A percentile compares a stretch with the other conserved stretches of the same genome.
Evolutionary conservation across 2,113 vertebrate genomes (phyloP).

Genomic region (Rhineura floridana): DNA sequence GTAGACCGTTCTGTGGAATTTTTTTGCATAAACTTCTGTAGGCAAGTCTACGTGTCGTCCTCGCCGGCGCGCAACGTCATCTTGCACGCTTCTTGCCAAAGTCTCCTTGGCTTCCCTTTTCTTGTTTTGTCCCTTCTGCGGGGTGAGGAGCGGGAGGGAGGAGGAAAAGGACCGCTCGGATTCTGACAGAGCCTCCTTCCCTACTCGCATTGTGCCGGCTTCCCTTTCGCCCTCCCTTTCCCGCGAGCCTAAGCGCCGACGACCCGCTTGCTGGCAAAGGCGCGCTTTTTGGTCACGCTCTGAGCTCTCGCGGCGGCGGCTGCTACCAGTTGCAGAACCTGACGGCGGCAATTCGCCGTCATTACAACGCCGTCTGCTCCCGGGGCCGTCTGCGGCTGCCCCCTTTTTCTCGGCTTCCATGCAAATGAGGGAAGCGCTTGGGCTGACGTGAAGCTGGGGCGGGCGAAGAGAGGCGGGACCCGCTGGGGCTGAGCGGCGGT

Average conservation of each 20-base stretch:
- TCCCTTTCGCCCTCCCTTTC: background rate
- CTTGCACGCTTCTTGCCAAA: too few species aligned
- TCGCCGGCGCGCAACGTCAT: background rate
- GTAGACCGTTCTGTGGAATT: background rate
- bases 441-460: slow-evolving; percentile 54
- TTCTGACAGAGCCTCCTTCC: background rate
- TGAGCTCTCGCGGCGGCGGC: background rate
- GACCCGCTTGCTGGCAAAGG: background rate
- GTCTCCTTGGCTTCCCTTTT: background rate
- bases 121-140: background rate
- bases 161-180: background rate
- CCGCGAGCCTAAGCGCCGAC: too few species aligned
- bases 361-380: background rate
- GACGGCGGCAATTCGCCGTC: background rate
- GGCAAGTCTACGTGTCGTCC: background rate
- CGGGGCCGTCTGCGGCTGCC: slow-evolving; percentile 10
- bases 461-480: slow-evolving; percentile 40
- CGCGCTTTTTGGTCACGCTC: background rate
- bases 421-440: background rate
- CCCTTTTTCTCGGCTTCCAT: background rate
- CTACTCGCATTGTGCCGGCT: too few species aligned
- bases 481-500: slow-evolving; percentile 47
- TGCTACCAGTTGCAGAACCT: slow-evolving; percentile 1
- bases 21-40: background rate
- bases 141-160: too few species aligned